Percentiles rank a stretch among this genome's conserved stretches.
Evolutionary conservation across 2,888 invertebrate species (phyloP).

Genomic region (Aproaerema taeniolella): DNA sequence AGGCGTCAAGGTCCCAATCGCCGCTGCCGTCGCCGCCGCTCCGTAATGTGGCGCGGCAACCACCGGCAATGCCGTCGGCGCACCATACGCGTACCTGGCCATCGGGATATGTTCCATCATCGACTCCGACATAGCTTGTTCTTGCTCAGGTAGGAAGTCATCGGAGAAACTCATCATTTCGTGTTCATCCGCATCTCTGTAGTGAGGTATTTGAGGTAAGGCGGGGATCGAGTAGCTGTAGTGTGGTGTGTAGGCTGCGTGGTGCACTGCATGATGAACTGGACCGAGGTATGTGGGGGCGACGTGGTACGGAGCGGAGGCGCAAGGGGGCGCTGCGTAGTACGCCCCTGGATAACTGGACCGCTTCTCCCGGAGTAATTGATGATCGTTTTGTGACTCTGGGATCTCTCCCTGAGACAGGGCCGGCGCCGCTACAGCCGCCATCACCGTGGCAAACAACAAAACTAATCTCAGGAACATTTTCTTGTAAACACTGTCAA

Average conservation of each 20-base stretch:
- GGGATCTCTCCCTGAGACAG: constrained; percentile 25
- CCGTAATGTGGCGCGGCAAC: constrained; percentile 14
- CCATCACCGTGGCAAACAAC: constrained; percentile 29
- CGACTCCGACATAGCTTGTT: constrained; percentile 15
- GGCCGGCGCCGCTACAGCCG: constrained; percentile 31
- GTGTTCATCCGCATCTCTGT: constrained; percentile 35
- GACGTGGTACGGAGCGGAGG: constrained; percentile 27
- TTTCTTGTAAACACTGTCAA: constrained; percentile 42
- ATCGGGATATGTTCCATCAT: constrained; percentile 39
- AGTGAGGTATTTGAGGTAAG: constrained; percentile 37
- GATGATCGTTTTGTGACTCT: constrained; percentile 17
- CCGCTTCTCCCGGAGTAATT: constrained; percentile 33
- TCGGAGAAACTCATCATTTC: constrained; percentile 52
- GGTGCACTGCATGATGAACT: constrained; percentile 25
- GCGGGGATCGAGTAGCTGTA: constrained; percentile 24
- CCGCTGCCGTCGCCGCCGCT: constrained; percentile 13
- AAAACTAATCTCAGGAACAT: constrained; percentile 36
- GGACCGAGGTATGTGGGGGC: constrained; percentile 18
- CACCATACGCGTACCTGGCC: constrained; percentile 37
- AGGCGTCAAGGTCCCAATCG: constrained; percentile 19
- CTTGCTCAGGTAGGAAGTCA: constrained; percentile 28
- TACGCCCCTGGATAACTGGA: constrained; percentile 27
- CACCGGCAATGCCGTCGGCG: constrained; percentile 15
- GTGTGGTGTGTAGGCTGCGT: constrained; percentile 24
- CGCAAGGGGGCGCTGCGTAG: constrained; percentile 43